Base-by-base conservation (phyloP, 2,888 invertebrate genomes). In the Galerucella nymphaeae region DNA sequence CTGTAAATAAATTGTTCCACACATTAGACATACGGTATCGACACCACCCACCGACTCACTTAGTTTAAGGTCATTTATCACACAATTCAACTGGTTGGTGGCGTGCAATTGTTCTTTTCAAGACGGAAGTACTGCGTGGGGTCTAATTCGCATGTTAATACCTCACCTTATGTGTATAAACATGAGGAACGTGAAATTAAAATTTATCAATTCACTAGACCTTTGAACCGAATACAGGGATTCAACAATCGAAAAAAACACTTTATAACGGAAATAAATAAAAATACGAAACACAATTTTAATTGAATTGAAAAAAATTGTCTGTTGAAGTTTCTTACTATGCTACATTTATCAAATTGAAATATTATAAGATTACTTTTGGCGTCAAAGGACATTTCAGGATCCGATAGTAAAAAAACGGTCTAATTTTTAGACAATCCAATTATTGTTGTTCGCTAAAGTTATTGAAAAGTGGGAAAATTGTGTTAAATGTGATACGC, bases 51-150 rank as follows among this genome's bases (percentile, higher is more conserved):
- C n/a, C 14, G 48, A 48, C 48, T 5, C 48, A n/a, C 6, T 48
- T 48, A 48, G n/a, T n/a, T 48, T 48, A n/a, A 57, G 57, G 57
- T 57, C 23, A 23, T 57, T 57, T 57, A 63, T 68, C 68, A 68
- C 61, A 68, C 59, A 68, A 68, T 53, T 69, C 69, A 69, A 69
- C 69, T 69, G 53, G 69, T 69, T 41, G 62, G 55, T 69, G 50
- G 69, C 69, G 69, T 69, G 69, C 69, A 53, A 69, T 69, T 69
- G 69, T 62, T 69, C 69, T 69, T 62, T 69, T 69, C 14, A 42
- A 50, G 69, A 41, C 55, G 69, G 69, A 62, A 59, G 62, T 53
- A 53, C 18, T 69, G 69, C 69, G 69, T 69, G 69, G 5, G 68
- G 16, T 18, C 58, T 58, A 58, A 11, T 23, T 58, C 58, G 20